Conservation (phyloP, 2,113 vertebrate species). For the Mesocricetus auratus region DNA sequence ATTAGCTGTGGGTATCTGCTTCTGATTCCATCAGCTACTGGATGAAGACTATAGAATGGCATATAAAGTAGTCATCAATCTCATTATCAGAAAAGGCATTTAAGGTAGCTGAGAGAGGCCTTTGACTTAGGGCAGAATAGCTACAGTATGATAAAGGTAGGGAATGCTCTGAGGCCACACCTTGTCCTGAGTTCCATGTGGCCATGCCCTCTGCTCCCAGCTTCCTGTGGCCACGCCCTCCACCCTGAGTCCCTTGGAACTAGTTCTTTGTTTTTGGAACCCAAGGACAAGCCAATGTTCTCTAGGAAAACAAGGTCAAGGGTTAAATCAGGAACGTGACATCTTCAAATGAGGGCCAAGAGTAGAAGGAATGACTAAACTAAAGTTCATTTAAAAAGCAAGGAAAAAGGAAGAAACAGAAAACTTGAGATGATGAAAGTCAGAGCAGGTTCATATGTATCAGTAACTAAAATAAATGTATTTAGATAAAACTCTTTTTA, state of each 20-base stretch:
- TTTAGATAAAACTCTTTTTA: slow-evolving; percentile 1
- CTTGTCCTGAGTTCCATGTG: neutral
- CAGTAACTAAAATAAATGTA: slow-evolving; percentile 28
- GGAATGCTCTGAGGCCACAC: neutral
- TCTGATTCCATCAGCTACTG: too few relatives aligned
- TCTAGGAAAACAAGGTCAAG: neutral
- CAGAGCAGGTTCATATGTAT: neutral
- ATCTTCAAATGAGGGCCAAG: neutral
- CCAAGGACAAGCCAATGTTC: neutral
- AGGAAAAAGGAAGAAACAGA: neutral
- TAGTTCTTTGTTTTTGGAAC: neutral
- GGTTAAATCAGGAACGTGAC: neutral
- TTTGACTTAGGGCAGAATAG: neutral
- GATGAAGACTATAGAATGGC: too few relatives aligned
- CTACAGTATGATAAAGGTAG: neutral
- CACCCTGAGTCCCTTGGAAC: neutral
- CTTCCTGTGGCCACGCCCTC: neutral
- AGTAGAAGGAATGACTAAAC: neutral
- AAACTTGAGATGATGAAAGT: neutral
- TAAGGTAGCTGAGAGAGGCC: too few relatives aligned
- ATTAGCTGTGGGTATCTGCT: too few relatives aligned
- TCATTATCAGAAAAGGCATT: too few relatives aligned
- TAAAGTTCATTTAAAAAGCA: slow-evolving; percentile 46
- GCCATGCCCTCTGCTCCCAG: neutral
- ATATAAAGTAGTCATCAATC: too few relatives aligned